A percentile compares a stretch with the other conserved stretches of the same genome.
phyloP scores from a whole-genome alignment of 2,797 vertebrate genomes.

The Amniataba percoides region DNA sequence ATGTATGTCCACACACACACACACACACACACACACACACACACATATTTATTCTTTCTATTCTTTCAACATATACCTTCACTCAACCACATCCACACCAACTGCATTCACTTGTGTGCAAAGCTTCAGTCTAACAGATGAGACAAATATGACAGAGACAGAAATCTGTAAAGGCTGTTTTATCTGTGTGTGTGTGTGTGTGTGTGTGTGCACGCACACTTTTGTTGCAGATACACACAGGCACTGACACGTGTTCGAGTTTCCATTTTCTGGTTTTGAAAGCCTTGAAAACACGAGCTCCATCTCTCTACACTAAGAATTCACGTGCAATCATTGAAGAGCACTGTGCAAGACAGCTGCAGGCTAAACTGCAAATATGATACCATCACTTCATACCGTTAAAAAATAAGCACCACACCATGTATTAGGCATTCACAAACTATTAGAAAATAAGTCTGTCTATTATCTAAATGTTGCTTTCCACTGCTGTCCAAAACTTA shows the following conservation, averaged over 20 bases:
- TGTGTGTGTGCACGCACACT: not conserved
- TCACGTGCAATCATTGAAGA: constrained; percentile 21
- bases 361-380: not conserved
- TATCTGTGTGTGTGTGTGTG: not conserved
- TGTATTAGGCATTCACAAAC: not conserved
- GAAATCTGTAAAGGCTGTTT: not conserved
- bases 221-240: not conserved
- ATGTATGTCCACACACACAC: no score
- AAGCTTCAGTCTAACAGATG: constrained; percentile 3
- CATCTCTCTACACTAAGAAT: not conserved
- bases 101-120: not conserved
- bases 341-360: not conserved
- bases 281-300: constrained; percentile 8
- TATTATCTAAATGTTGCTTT: not conserved
- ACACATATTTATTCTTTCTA: no score
- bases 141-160: not conserved
- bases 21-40: no score
- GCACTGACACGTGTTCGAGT: not conserved
- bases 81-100: not conserved
- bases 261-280: constrained; percentile 15
- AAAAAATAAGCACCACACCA: not conserved
- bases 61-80: not conserved
- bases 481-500: not conserved
- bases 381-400: not conserved
- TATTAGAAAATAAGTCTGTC: not conserved